These are phyloP conservation scores for Trypoxylus dichotomus DNA, from an alignment of 1,140 invertebrate species.

Conservation along the genomic window DNA sequence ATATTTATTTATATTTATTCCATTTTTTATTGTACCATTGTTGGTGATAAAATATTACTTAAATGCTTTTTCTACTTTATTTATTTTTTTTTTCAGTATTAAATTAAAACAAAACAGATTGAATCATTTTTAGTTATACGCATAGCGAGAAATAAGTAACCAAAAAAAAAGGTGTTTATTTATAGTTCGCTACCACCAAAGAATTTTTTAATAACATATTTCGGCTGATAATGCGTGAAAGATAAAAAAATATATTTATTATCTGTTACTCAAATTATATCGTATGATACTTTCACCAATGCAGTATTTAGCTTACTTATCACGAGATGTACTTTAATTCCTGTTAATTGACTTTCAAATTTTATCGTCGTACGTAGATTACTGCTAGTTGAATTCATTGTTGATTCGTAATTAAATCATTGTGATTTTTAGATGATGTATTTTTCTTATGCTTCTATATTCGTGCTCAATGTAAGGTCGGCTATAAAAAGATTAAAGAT, in stretches of 20 bases:
- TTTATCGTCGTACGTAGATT: not conserved
- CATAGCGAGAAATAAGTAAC: too few relatives aligned
- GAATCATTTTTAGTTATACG: too few relatives aligned
- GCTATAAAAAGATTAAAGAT: not conserved
- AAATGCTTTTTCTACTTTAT: not conserved
- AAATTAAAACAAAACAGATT: not conserved
- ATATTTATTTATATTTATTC: not conserved
- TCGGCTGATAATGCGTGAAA: too few relatives aligned
- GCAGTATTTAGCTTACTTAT: not conserved
- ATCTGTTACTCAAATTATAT: not conserved
- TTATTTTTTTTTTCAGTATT: not conserved
- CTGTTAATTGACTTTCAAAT: not conserved
- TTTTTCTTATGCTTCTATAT: conserved; percentile 26
- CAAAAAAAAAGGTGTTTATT: too few relatives aligned
- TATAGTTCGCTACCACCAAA: too few relatives aligned
- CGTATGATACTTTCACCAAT: not conserved
- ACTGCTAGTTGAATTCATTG: not conserved
- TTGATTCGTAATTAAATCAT: not conserved
- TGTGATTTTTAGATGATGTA: conserved; percentile 15
- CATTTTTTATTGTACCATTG: too few relatives aligned
- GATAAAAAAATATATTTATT: too few relatives aligned
- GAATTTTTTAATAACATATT: too few relatives aligned
- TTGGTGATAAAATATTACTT: too few relatives aligned
- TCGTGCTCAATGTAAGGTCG: conserved; percentile 16
- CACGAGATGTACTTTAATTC: not conserved